Evolutionary conservation across 2,888 invertebrate genomes (phyloP).

Genomic region (Aromia moschata): DNA sequence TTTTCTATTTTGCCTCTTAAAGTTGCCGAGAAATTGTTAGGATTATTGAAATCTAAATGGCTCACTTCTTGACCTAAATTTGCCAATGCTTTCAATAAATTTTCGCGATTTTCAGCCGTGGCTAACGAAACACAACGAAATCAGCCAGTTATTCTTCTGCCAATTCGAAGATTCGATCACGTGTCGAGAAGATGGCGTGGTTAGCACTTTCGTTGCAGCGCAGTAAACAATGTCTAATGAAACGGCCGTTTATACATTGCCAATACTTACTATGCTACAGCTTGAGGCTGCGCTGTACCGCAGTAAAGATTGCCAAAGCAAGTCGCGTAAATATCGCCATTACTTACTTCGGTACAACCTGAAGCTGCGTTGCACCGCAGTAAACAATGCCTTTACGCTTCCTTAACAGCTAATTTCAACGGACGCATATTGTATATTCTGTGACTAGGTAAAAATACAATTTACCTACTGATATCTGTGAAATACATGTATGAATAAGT

Average conservation of each 20-base stretch:
- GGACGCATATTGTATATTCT: too few relatives aligned
- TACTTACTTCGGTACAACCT: not conserved
- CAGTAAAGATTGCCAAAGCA: conserved; percentile 1
- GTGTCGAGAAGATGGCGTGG: not conserved
- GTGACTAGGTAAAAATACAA: too few relatives aligned
- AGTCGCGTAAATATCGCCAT: not conserved
- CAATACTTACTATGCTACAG: conserved; percentile 2
- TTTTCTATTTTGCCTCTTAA: not conserved
- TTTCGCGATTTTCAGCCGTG: conserved; percentile 1
- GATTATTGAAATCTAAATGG: not conserved
- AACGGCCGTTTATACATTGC: not conserved
- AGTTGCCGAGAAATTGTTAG: not conserved
- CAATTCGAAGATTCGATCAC: not conserved
- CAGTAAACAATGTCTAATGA: not conserved
- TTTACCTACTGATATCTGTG: too few relatives aligned
- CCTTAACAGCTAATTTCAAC: too few relatives aligned
- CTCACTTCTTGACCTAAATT: not conserved
- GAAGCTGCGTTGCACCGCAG: not conserved
- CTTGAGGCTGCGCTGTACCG: conserved; percentile 2
- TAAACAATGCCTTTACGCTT: not conserved
- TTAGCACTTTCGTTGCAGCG: not conserved
- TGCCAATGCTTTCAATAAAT: not conserved
- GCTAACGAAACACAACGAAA: not conserved
- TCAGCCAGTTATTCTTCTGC: conserved; percentile 2
- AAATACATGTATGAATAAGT: too few relatives aligned